phyloP scores from a whole-genome alignment of 2,797 vertebrate genomes.

The Menidia menidia region DNA sequence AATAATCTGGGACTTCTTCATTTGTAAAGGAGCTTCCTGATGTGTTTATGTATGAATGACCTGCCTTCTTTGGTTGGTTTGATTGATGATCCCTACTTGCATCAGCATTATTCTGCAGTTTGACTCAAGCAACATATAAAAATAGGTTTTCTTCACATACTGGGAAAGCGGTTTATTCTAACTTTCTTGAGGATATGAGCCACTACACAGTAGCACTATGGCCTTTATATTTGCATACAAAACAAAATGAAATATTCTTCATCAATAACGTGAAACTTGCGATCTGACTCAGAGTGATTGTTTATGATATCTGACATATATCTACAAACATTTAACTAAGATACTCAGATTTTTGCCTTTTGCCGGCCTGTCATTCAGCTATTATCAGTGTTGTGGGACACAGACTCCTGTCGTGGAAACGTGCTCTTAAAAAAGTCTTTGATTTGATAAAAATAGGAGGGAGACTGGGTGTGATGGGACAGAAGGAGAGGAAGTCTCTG shows the following conservation, averaged over 20 bases:
- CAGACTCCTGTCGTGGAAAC: conserved; percentile 29
- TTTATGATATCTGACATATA: conserved; percentile 15
- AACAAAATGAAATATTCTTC: conserved; percentile 11
- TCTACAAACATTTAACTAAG: conserved; percentile 16
- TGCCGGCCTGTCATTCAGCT: conserved; percentile 13
- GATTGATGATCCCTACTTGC: background rate
- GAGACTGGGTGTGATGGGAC: conserved; percentile 1
- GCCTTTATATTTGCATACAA: conserved; percentile 24
- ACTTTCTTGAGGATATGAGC: conserved; percentile 35
- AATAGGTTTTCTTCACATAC: conserved; percentile 12
- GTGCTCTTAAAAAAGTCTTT: conserved; percentile 22
- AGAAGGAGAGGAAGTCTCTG: conserved; percentile 8
- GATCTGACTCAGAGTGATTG: conserved; percentile 32
- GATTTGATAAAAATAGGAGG: conserved; percentile 13
- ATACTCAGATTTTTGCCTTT: conserved; percentile 18
- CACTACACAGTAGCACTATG: conserved; percentile 34
- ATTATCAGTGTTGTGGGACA: conserved; percentile 7
- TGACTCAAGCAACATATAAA: background rate
- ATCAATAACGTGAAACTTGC: conserved; percentile 32
- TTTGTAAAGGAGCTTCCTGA: no score
- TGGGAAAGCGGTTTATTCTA: conserved; percentile 63
- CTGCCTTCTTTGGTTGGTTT: background rate
- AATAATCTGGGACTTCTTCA: no score
- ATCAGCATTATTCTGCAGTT: background rate
- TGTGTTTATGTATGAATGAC: background rate